phyloP scores from a whole-genome alignment of 2,113 vertebrate genomes.

The Hemibagrus wyckioides region DNA sequence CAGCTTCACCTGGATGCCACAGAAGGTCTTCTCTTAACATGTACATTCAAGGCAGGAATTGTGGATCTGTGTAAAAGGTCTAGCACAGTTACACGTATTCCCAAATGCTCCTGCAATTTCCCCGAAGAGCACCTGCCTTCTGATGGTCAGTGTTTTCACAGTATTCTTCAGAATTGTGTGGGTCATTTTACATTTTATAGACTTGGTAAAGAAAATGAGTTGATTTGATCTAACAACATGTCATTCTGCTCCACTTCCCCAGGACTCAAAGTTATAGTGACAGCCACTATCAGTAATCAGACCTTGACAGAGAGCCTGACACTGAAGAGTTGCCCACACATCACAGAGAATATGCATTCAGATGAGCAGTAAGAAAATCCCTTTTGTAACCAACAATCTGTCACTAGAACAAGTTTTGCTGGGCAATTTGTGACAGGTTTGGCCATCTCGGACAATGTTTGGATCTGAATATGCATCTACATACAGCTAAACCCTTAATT shows the following conservation, averaged over 20 bases:
- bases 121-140: constrained; percentile 22
- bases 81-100: constrained; percentile 38
- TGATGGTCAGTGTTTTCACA: constrained; percentile 57
- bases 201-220: background rate
- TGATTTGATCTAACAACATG: background rate
- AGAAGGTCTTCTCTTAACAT: constrained; percentile 49
- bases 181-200: background rate
- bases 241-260: background rate
- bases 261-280: constrained; percentile 47
- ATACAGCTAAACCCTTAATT: background rate
- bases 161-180: background rate
- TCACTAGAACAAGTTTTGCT: background rate
- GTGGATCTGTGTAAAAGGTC: constrained; percentile 6
- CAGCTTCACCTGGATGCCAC: constrained; percentile 43
- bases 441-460: background rate
- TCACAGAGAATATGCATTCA: constrained; percentile 42
- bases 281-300: constrained; percentile 39
- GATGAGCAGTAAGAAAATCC: constrained; percentile 53
- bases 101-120: constrained; percentile 65
- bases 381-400: background rate
- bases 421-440: background rate
- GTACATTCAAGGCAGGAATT: constrained; percentile 46
- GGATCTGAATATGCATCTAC: background rate
- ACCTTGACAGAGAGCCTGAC: constrained; percentile 26
- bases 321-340: constrained; percentile 57